A percentile compares a stretch with the other conserved stretches of the same genome.
Evolutionary conservation across 2,888 invertebrate genomes (phyloP).

Genomic region (Corythucha ciliata): DNA sequence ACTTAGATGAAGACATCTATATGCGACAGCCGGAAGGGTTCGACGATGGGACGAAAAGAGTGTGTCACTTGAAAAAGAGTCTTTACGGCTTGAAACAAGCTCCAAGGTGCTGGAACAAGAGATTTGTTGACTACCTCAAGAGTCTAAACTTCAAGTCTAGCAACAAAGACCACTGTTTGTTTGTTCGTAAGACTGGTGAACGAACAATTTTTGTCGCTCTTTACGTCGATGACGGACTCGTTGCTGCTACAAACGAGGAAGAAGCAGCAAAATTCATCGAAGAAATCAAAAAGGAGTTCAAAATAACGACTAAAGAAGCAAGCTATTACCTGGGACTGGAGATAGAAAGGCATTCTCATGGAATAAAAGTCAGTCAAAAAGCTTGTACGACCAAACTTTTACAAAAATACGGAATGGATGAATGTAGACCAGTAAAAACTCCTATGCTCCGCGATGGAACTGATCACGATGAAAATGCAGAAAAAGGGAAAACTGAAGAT

Average conservation of each 20-base stretch:
- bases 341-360: conserved; percentile 23
- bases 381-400: conserved; percentile 20
- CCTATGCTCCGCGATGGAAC: no score
- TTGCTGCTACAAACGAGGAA: no score
- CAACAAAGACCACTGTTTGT: conserved; percentile 3
- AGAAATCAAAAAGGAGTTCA: conserved; percentile 23
- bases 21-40: conserved; percentile 39
- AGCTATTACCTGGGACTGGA: conserved; percentile 31
- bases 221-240: conserved; percentile 39
- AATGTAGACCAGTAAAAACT: conserved; percentile 9
- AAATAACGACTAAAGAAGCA: conserved; percentile 25
- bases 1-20: conserved; percentile 37
- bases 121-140: background rate
- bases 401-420: conserved; percentile 19
- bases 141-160: background rate
- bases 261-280: no score
- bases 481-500: no score
- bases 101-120: background rate
- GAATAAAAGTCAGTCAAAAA: conserved; percentile 18
- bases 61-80: conserved; percentile 38
- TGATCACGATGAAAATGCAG: no score
- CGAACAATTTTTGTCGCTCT: conserved; percentile 33
- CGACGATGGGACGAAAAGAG: conserved; percentile 33
- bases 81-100: conserved; percentile 39
- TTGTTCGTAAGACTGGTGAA: conserved; percentile 30